Conservation (phyloP, 2,888 invertebrate genomes). For the Tachystola acroxantha region DNA sequence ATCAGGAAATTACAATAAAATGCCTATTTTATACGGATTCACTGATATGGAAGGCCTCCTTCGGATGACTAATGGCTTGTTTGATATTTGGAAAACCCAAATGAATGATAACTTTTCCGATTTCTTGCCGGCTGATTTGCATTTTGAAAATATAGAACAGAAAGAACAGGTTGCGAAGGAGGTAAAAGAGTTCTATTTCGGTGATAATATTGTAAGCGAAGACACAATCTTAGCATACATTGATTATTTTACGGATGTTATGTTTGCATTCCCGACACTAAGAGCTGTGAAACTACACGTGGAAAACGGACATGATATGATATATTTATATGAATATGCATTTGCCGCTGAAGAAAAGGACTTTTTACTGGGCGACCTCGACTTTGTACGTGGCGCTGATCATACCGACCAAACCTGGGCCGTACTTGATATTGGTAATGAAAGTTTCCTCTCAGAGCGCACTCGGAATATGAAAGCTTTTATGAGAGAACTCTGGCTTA, state of each 20-base stretch:
- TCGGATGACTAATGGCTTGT: conserved; percentile 9
- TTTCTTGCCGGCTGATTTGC: conserved; percentile 41
- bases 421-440: conserved; percentile 15
- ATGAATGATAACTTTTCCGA: conserved; percentile 47
- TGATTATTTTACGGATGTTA: conserved; percentile 32
- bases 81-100: neutral
- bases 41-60: conserved; percentile 41
- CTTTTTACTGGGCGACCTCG: conserved; percentile 15
- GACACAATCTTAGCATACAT: conserved; percentile 26
- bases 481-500: conserved; percentile 32
- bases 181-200: conserved; percentile 37
- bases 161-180: conserved; percentile 25
- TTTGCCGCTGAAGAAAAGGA: conserved; percentile 25
- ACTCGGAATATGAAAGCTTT: conserved; percentile 19
- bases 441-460: conserved; percentile 16
- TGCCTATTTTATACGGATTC: conserved; percentile 42
- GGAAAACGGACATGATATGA: conserved; percentile 24
- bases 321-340: conserved; percentile 34
- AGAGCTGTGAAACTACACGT: conserved; percentile 24
- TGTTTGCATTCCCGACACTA: conserved; percentile 23
- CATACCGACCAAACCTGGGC: conserved; percentile 30
- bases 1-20: conserved; percentile 25
- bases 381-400: conserved; percentile 26
- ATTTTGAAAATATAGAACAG: conserved; percentile 25
- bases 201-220: conserved; percentile 20